A percentile compares a stretch with the other conserved stretches of the same genome.
Conservation (phyloP, 2,113 vertebrate species). For the Pantherophis guttatus region DNA sequence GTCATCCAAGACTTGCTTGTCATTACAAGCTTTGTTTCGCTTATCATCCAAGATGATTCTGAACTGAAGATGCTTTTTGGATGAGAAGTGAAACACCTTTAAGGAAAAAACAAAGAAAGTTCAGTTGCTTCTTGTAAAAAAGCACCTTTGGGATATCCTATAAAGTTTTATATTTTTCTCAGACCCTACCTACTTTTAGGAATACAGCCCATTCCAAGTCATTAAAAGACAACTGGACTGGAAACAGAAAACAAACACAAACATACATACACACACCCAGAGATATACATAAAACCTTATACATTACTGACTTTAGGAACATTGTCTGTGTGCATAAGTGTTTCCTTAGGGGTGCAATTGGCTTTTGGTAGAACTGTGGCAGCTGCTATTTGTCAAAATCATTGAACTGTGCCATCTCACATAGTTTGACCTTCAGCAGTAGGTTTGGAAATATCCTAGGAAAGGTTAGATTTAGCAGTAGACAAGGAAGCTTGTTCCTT, state of each 20-base stretch:
- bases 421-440: neutral
- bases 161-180: neutral
- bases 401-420: neutral
- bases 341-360: neutral
- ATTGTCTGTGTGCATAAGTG: neutral
- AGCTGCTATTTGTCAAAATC: neutral
- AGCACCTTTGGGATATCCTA: neutral
- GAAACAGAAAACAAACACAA: neutral
- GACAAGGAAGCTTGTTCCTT: neutral
- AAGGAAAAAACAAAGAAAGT: neutral
- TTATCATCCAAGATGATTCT: neutral
- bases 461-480: neutral
- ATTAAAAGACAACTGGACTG: neutral
- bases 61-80: neutral
- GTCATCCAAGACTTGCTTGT: too few relatives aligned
- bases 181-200: neutral
- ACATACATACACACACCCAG: neutral
- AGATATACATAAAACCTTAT: neutral
- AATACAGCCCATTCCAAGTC: neutral
- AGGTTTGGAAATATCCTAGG: neutral
- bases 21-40: neutral
- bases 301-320: neutral
- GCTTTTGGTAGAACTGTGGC: neutral
- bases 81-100: neutral
- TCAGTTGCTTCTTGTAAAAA: neutral